Percentiles rank a stretch among this genome's conserved stretches.
phyloP scores from a whole-genome alignment of 2,113 vertebrate species.

The Paradoxurus hermaphroditus region DNA sequence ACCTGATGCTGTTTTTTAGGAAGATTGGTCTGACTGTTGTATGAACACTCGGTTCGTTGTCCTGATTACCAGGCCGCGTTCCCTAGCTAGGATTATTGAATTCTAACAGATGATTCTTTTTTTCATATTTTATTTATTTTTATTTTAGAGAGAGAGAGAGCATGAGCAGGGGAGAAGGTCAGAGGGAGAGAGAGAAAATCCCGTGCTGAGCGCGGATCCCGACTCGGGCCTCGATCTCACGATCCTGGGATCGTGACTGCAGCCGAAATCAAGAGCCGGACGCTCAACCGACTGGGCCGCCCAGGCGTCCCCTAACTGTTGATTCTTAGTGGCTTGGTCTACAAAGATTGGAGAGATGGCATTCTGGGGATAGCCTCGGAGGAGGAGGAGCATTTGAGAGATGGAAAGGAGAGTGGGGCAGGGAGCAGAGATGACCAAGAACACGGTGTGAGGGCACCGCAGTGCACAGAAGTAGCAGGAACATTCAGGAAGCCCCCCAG shows the following conservation, averaged over 20 bases:
- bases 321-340: background rate
- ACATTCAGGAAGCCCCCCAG: background rate
- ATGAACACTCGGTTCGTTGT: background rate
- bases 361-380: background rate
- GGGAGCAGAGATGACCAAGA: background rate
- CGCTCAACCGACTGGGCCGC: too few relatives aligned
- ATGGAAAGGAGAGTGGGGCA: background rate
- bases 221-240: too few relatives aligned
- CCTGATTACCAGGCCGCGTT: background rate
- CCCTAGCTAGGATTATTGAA: background rate
- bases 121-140: too few relatives aligned
- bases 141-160: too few relatives aligned
- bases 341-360: background rate
- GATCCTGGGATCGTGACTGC: too few relatives aligned
- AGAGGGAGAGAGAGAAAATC: too few relatives aligned
- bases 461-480: background rate
- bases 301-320: background rate
- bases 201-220: too few relatives aligned
- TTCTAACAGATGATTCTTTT: background rate
- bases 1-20: background rate
- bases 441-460: rapidly evolving
- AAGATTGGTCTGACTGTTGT: background rate
- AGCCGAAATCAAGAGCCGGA: too few relatives aligned
- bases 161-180: too few relatives aligned
- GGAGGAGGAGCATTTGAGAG: background rate